Evolutionary conservation across 2,113 vertebrate species (phyloP).

Genomic region (Amphiprion ocellaris): DNA sequence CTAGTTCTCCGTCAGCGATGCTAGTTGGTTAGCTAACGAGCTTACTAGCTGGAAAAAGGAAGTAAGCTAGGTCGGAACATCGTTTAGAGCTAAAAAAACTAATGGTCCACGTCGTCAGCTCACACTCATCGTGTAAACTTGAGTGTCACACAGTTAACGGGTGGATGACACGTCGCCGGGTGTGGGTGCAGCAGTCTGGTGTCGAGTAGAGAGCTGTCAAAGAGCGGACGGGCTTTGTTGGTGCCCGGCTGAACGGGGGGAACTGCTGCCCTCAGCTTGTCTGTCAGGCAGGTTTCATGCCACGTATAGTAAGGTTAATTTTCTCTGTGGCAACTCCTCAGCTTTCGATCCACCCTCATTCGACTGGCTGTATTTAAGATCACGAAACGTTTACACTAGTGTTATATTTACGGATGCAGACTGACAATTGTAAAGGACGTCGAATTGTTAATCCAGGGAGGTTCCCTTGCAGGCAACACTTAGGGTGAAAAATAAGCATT

Average conservation of each 20-base stretch:
- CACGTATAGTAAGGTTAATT: neutral
- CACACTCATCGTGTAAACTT: neutral
- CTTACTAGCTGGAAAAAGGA: neutral
- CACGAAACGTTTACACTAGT: fast-evolving
- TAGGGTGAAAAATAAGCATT: neutral
- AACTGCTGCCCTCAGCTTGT: neutral
- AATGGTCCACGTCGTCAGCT: neutral
- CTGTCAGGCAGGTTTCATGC: slow-evolving; percentile 1
- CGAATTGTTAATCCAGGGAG: neutral
- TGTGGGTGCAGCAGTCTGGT: neutral
- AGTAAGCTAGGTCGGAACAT: no score
- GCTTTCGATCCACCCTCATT: neutral
- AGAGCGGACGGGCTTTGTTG: neutral
- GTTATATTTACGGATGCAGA: fast-evolving
- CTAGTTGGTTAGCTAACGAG: slow-evolving; percentile 1
- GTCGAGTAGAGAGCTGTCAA: slow-evolving; percentile 65
- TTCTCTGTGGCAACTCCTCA: fast-evolving
- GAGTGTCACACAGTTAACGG: slow-evolving; percentile 1
- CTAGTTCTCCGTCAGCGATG: slow-evolving; percentile 14
- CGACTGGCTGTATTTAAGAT: neutral
- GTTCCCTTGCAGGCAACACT: neutral
- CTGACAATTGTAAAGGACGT: no score
- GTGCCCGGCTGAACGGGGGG: neutral
- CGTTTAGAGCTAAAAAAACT: neutral
- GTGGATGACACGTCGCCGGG: slow-evolving; percentile 50